These are phyloP conservation scores for Dryomyza anilis DNA, from an alignment of 2,888 invertebrate genomes.

Conservation along the genomic window DNA sequence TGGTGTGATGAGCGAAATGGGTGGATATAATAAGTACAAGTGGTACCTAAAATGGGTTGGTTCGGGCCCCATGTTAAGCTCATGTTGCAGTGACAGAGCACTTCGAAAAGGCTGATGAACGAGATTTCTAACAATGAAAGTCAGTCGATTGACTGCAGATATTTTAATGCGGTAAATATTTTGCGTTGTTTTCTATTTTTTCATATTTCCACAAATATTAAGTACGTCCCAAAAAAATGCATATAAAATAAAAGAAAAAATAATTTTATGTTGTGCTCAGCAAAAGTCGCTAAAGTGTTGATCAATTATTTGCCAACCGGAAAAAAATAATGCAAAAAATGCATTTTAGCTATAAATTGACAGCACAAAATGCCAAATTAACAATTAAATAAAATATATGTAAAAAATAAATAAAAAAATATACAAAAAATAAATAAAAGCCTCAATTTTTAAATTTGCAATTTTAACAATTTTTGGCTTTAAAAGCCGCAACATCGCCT, in stretches of 20 bases:
- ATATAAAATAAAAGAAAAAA: not conserved
- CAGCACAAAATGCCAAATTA: too few relatives aligned
- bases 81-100: not conserved
- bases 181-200: not conserved
- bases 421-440: not conserved
- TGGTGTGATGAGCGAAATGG: too few relatives aligned
- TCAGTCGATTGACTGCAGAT: conserved; percentile 44
- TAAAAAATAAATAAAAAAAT: not conserved
- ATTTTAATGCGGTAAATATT: conserved; percentile 50
- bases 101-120: conserved; percentile 9
- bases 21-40: too few relatives aligned
- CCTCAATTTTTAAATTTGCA: not conserved
- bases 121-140: not conserved
- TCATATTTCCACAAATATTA: not conserved
- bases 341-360: too few relatives aligned
- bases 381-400: too few relatives aligned
- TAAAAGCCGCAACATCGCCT: not conserved
- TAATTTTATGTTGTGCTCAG: not conserved
- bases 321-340: too few relatives aligned
- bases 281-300: too few relatives aligned
- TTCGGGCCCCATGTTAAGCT: not conserved
- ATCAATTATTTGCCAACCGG: too few relatives aligned
- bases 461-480: not conserved
- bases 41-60: too few relatives aligned
- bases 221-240: not conserved